Evolutionary conservation across 2,797 vertebrate genomes (phyloP).

Genomic region (Zalophus californianus): DNA sequence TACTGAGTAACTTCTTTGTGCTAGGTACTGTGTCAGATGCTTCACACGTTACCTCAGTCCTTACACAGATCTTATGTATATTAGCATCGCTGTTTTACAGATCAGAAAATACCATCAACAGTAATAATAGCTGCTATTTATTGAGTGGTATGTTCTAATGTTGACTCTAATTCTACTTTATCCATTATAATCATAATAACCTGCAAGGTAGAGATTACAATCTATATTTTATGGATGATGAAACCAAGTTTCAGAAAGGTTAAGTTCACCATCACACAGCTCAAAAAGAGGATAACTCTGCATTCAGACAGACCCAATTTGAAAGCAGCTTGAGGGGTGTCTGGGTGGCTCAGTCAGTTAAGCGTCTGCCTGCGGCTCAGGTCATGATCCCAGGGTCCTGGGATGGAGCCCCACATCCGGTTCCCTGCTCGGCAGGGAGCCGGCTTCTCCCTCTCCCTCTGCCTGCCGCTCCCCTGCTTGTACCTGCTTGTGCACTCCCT

Average conservation of each 20-base stretch:
- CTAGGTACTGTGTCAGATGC: not conserved
- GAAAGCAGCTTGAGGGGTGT: not conserved
- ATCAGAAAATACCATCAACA: not conserved
- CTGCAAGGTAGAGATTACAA: not conserved
- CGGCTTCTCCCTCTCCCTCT: no score
- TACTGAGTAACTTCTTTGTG: not conserved
- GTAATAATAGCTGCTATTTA: not conserved
- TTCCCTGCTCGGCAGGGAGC: not conserved
- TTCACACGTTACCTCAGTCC: not conserved
- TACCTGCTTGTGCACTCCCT: no score
- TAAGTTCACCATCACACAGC: not conserved
- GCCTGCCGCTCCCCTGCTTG: no score
- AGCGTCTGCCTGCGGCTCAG: not conserved
- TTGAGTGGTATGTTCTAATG: not conserved
- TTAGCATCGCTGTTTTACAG: not conserved
- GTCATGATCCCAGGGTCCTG: not conserved
- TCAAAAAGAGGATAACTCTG: not conserved
- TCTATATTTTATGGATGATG: conserved; percentile 8
- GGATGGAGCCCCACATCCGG: no score
- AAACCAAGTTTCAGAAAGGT: not conserved
- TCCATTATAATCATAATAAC: not conserved
- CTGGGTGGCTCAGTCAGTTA: not conserved
- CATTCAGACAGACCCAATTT: not conserved
- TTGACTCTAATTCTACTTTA: conserved; percentile 16
- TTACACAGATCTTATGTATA: not conserved